Percentiles rank a stretch among this genome's conserved stretches.
Evolutionary conservation across 2,797 vertebrate species (phyloP).

Genomic region (Synanceia verrucosa): DNA sequence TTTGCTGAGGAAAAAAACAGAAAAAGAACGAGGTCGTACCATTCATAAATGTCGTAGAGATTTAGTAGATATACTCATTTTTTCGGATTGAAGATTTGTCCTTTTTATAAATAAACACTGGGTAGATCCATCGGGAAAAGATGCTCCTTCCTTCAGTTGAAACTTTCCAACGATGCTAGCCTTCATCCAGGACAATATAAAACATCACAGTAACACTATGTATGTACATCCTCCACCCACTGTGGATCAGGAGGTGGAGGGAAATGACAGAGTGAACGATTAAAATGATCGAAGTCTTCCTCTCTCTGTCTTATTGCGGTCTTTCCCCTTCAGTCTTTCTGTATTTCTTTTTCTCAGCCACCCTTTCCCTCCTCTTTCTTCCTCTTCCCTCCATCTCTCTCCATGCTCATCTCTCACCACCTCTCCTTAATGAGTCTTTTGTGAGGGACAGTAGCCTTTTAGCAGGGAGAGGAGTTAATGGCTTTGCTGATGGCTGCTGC

Average conservation of each 20-base stretch:
- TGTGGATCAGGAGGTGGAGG: constrained; percentile 1
- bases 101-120: not conserved
- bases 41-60: too few relatives aligned
- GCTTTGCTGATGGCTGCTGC: constrained; percentile 69
- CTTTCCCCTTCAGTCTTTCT: constrained; percentile 4
- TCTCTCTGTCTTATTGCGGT: not conserved
- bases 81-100: not conserved
- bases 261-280: constrained; percentile 29
- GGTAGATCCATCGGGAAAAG: not conserved
- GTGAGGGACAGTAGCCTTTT: constrained; percentile 72
- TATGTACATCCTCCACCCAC: not conserved
- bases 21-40: not conserved
- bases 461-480: constrained; percentile 68
- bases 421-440: constrained; percentile 69
- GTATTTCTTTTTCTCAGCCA: constrained; percentile 12
- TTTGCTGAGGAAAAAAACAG: too few relatives aligned
- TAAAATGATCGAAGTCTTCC: constrained; percentile 34
- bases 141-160: not conserved
- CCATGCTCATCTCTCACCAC: constrained; percentile 18
- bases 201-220: not conserved
- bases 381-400: constrained; percentile 8
- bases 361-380: constrained; percentile 19
- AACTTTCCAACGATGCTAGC: not conserved
- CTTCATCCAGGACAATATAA: not conserved
- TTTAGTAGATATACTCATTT: not conserved